A percentile compares a stretch with the other conserved stretches of the same genome.
phyloP scores from a whole-genome alignment of 2,797 vertebrate genomes.

The Parotocinclus haroldoi region DNA sequence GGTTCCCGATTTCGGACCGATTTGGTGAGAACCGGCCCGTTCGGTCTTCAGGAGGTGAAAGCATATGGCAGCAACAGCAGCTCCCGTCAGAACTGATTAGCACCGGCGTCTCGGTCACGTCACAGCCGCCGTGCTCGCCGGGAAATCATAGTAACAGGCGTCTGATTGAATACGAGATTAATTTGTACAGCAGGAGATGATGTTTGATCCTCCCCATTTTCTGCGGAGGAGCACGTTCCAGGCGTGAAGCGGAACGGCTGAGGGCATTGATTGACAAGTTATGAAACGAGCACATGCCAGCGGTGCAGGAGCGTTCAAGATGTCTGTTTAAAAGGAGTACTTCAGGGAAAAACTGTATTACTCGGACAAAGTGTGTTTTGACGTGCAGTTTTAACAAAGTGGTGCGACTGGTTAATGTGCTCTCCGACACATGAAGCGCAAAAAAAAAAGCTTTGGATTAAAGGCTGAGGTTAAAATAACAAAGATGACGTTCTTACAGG shows the following conservation, averaged over 20 bases:
- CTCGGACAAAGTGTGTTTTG: too few relatives aligned
- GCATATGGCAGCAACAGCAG: slow-evolving; percentile 18
- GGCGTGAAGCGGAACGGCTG: slow-evolving; percentile 8
- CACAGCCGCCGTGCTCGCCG: slow-evolving; percentile 38
- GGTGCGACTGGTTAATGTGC: too few relatives aligned
- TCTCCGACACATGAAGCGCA: too few relatives aligned
- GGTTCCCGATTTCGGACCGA: too few relatives aligned
- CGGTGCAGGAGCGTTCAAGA: too few relatives aligned
- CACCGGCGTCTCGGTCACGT: slow-evolving; percentile 19
- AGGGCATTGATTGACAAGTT: slow-evolving; percentile 7
- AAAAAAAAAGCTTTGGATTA: too few relatives aligned
- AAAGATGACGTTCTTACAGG: too few relatives aligned
- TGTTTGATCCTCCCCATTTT: slow-evolving; percentile 30
- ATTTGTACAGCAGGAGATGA: slow-evolving; percentile 40
- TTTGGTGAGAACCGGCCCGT: slow-evolving; percentile 1
- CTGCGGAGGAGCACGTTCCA: slow-evolving; percentile 2
- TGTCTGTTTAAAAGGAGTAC: too few relatives aligned
- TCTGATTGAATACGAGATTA: slow-evolving; percentile 55
- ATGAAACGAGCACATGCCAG: too few relatives aligned
- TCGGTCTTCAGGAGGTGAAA: slow-evolving; percentile 1
- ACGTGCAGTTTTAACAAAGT: too few relatives aligned
- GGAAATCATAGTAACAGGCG: slow-evolving; percentile 35
- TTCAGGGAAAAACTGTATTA: too few relatives aligned
- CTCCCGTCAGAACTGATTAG: slow-evolving; percentile 45
- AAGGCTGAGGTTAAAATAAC: too few relatives aligned